These are phyloP conservation scores for Hymenopus coronatus DNA, from an alignment of 2,888 invertebrate species.

Conservation along the genomic window DNA sequence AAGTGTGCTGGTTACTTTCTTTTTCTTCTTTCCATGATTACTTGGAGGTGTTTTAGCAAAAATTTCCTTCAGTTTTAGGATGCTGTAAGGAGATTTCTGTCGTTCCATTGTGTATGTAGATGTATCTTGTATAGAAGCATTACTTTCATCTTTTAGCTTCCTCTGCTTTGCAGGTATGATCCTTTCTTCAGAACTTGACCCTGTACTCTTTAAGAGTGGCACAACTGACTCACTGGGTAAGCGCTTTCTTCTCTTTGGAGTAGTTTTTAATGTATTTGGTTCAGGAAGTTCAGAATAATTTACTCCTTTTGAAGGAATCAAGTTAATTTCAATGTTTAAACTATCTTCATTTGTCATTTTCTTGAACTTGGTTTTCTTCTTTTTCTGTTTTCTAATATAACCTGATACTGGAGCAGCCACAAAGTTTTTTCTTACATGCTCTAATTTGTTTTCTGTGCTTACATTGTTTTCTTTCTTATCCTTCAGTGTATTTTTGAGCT, in stretches of 20 bases:
- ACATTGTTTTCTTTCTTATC: neutral
- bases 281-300: neutral
- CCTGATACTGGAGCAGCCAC: neutral
- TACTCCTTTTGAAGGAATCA: neutral
- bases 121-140: neutral
- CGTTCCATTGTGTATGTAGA: neutral
- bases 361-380: neutral
- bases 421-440: neutral
- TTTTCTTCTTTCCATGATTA: neutral
- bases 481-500: neutral
- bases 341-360: neutral
- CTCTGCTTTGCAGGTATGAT: neutral
- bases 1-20: conserved; percentile 40
- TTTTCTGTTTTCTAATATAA: neutral
- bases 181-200: neutral
- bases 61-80: neutral
- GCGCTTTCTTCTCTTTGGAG: neutral
- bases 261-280: neutral
- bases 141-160: neutral
- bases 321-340: neutral
- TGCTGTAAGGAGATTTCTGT: neutral
- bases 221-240: neutral
- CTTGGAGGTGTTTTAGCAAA: neutral
- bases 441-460: neutral
- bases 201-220: neutral